Evolutionary conservation across 2,888 invertebrate species (phyloP).

Genomic region (Troides helena): DNA sequence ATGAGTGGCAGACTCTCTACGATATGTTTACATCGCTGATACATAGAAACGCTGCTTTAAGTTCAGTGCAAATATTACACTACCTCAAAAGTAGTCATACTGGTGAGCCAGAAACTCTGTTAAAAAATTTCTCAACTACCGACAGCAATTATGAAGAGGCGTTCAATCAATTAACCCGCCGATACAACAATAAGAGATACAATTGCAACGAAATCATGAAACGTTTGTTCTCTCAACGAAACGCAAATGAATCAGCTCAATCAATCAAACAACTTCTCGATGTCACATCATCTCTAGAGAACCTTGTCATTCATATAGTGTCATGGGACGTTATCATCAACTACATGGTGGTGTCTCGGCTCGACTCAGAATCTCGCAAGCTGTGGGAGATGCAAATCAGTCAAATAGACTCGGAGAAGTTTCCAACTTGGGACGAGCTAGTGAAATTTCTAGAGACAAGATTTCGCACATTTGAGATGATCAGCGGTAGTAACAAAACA

Average conservation of each 20-base stretch:
- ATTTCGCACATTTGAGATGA: not conserved
- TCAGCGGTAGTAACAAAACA: not conserved
- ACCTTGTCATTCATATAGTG: not conserved
- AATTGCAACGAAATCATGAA: conserved; percentile 29
- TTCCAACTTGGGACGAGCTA: not conserved
- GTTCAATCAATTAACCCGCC: conserved; percentile 25
- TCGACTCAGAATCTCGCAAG: conserved; percentile 1
- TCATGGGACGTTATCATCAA: conserved; percentile 1
- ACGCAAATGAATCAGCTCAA: not conserved
- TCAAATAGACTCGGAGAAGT: not conserved
- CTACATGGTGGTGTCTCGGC: not conserved
- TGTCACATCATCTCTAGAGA: not conserved
- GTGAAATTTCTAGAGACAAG: conserved; percentile 4
- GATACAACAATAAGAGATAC: conserved; percentile 32
- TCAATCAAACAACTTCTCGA: not conserved
- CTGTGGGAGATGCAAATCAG: not conserved
- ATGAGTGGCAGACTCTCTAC: conserved; percentile 35
- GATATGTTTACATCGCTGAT: conserved; percentile 35
- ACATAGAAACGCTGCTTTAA: conserved; percentile 29
- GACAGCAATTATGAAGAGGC: conserved; percentile 35
- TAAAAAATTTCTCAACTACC: conserved; percentile 29
- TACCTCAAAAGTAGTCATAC: conserved; percentile 27
- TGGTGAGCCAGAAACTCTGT: conserved; percentile 30
- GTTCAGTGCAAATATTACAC: conserved; percentile 26
- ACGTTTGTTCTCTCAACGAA: conserved; percentile 16